Conservation (phyloP, 2,113 vertebrate genomes). For the Psilopogon haemacephalus region DNA sequence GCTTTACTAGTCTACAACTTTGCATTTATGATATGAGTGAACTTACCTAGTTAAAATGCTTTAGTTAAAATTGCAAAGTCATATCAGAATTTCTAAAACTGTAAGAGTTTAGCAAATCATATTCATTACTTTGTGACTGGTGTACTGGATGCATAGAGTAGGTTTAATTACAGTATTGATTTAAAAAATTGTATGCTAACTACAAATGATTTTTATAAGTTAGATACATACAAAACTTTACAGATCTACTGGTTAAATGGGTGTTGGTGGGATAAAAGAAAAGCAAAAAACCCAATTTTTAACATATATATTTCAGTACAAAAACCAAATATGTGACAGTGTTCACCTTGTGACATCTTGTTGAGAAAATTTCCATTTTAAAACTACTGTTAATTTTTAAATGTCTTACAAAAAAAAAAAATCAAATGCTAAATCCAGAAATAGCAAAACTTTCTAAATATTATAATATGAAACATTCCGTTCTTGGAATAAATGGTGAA, state of each 20-base stretch:
- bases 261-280: neutral
- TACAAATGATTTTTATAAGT: neutral
- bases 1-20: neutral
- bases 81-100: neutral
- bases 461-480: neutral
- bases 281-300: neutral
- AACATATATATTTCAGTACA: too few species aligned
- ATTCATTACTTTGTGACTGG: neutral
- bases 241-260: neutral
- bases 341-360: neutral
- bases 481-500: neutral
- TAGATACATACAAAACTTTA: neutral
- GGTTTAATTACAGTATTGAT: neutral
- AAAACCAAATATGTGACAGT: neutral
- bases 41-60: neutral
- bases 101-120: neutral
- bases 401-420: neutral
- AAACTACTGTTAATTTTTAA: neutral
- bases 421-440: neutral
- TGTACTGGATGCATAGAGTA: neutral
- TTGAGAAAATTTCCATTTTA: neutral
- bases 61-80: slow-evolving; percentile 8
- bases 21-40: neutral
- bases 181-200: neutral
- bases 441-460: neutral